Base-by-base conservation (phyloP, 2,113 vertebrate genomes). In the Chloropsis cyanopogon region DNA sequence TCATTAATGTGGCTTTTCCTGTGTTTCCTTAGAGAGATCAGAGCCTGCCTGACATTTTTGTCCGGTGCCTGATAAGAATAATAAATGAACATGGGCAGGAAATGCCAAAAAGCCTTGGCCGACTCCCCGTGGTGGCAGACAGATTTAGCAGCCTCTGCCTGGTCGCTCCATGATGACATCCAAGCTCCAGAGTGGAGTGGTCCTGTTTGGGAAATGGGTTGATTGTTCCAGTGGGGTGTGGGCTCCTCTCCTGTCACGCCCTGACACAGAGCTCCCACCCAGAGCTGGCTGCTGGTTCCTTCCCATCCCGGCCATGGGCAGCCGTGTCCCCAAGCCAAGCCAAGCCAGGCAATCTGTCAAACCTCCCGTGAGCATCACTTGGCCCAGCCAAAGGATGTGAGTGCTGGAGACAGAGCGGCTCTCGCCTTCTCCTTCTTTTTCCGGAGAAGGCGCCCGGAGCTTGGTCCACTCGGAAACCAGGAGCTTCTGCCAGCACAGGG, bases 51-150 rank as follows among this genome's bases (percentile, higher is more conserved):
- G 88, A 95, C 90, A 77, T 93, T 84, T 88, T 91, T 91, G 84
- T 91, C 90, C 2, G 11, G 41, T 93, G 91, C 78, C 88, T 92
- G 93, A 97, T 95, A 94, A 95, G 93, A 71, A 92, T 96, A 84
- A 93, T 78, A 95, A 94, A 95, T 88, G 75, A 80, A 75, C 14
- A 9, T 41, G 75, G 79, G 59, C 77, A 92, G 95, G 95, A 96
- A 95, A 72, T 1, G 2, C 61, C 72, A 64, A 61, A 66, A 49
- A 75, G 66, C 60, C 44, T 80, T 81, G 90, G 77, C 91, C 92
- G 4, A 0, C 80, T 95, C 84, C 71, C 68, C 0, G 0, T 0
- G 4, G 78, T 2, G 10, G 68, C 70, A 91, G 79, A 72, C 10
- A 0, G 56, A 75, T 71, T 91, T 91, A 91, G 87, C 90, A 65